Evolutionary conservation across 2,113 vertebrate species (phyloP).

Genomic region (Neodon shergylaensis): DNA sequence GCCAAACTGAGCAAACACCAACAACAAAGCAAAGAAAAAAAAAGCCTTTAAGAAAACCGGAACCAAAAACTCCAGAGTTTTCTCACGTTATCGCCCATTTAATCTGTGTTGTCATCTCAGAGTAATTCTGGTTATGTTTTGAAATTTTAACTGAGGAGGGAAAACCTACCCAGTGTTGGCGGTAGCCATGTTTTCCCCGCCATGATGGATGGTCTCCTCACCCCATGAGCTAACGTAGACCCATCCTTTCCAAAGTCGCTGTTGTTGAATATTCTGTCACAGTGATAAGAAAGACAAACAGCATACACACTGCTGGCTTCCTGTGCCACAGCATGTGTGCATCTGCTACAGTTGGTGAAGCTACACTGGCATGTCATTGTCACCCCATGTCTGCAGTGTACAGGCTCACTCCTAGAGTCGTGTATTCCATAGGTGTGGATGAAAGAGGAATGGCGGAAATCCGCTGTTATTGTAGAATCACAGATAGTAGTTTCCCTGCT

Average conservation of each 20-base stretch:
- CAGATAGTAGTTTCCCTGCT: background rate
- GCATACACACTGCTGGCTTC: background rate
- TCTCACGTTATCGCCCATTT: background rate
- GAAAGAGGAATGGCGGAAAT: no score
- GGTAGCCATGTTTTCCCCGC: background rate
- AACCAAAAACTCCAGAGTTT: background rate
- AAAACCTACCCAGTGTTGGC: background rate
- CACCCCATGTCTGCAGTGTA: background rate
- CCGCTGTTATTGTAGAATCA: no score
- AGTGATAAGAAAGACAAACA: no score
- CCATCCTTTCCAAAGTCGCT: background rate
- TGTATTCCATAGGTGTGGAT: background rate
- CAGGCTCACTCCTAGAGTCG: background rate
- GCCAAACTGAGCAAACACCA: background rate
- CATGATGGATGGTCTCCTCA: background rate
- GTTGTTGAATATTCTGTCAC: background rate
- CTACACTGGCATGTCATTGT: background rate
- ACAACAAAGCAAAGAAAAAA: background rate
- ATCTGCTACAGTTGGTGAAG: background rate
- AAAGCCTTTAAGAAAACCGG: background rate
- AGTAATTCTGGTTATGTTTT: no score
- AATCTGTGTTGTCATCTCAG: background rate
- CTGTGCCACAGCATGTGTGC: background rate
- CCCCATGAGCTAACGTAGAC: background rate
- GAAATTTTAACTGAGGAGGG: background rate